Conservation (phyloP, 2,888 invertebrate species). For the Heliconius erato region DNA sequence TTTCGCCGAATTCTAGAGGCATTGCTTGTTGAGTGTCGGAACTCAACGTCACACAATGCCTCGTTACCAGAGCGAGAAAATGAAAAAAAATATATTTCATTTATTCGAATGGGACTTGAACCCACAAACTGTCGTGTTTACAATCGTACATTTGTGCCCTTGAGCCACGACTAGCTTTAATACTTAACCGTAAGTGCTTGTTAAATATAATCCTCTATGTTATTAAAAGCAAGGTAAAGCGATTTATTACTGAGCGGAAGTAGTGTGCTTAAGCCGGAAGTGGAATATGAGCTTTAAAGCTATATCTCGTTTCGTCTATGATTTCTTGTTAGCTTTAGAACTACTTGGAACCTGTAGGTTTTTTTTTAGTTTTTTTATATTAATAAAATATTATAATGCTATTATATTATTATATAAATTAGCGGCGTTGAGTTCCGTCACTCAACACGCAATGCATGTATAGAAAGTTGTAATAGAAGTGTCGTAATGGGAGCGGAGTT, state of each 20-base stretch:
- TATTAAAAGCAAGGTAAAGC: conserved; percentile 12
- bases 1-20: too few relatives aligned
- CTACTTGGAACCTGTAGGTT: not conserved
- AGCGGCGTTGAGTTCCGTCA: too few relatives aligned
- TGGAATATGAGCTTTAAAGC: conserved; percentile 8
- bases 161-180: not conserved
- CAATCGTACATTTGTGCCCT: too few relatives aligned
- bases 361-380: not conserved
- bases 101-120: too few relatives aligned
- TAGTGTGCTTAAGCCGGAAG: conserved; percentile 1
- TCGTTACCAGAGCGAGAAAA: too few relatives aligned
- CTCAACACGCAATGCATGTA: too few relatives aligned
- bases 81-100: too few relatives aligned
- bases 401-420: not conserved
- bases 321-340: not conserved
- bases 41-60: too few relatives aligned
- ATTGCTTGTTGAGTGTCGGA: too few relatives aligned
- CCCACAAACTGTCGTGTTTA: too few relatives aligned
- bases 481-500: too few relatives aligned
- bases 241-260: conserved; percentile 14
- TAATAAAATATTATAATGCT: not conserved
- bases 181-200: not conserved
- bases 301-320: not conserved
- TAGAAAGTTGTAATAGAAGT: too few relatives aligned
- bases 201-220: not conserved